Percentiles rank a stretch among this genome's conserved stretches.
Conservation (phyloP, 1,140 invertebrate species). For the Philopotamus ludificatus region DNA sequence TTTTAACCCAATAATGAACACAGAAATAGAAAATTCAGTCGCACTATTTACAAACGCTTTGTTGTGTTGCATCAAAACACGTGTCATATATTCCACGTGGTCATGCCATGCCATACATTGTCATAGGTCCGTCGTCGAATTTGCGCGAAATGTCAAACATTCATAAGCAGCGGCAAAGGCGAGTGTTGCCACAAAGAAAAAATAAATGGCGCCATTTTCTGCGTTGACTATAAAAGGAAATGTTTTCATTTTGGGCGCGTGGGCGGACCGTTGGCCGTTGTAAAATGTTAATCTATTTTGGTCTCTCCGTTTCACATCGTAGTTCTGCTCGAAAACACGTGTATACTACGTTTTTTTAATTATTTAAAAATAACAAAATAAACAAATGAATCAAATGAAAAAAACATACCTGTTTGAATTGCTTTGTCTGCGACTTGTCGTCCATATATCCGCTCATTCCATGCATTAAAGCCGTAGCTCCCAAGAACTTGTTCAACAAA, state of each 20-base stretch:
- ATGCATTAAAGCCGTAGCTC: slow-evolving; percentile 71
- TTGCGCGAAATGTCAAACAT: not conserved
- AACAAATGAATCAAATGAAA: not conserved
- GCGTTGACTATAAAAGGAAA: slow-evolving; percentile 4
- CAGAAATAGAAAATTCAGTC: too few relatives aligned
- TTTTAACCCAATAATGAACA: too few relatives aligned
- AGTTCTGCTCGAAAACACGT: not conserved
- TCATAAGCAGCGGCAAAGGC: not conserved
- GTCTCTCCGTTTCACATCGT: not conserved
- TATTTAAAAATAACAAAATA: not conserved
- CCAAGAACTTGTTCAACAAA: slow-evolving; percentile 76
- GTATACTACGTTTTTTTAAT: not conserved
- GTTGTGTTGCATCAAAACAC: not conserved
- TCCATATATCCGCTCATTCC: slow-evolving; percentile 61
- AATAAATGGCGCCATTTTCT: not conserved
- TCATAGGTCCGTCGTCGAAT: too few relatives aligned
- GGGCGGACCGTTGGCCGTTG: slow-evolving; percentile 4
- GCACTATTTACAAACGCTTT: too few relatives aligned
- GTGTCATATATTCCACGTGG: not conserved
- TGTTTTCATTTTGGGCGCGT: slow-evolving; percentile 15
- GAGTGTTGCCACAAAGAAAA: not conserved
- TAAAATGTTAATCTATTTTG: slow-evolving; percentile 16
- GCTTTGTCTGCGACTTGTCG: slow-evolving; percentile 16
- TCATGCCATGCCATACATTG: too few relatives aligned
- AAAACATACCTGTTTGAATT: slow-evolving; percentile 36